Conservation (phyloP, 2,888 invertebrate genomes). For the Leptura quadrifasciata region DNA sequence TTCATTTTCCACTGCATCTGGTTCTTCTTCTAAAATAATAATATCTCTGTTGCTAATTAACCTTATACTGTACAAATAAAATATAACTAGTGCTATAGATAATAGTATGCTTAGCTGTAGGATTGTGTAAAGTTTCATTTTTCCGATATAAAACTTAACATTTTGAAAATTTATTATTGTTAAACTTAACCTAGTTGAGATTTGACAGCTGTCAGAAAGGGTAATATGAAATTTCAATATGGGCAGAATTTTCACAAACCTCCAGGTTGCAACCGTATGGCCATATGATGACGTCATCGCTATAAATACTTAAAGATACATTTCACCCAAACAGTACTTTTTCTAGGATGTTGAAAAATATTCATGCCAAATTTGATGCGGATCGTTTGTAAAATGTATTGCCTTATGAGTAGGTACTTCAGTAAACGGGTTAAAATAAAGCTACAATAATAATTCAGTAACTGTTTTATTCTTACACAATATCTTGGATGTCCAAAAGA, state of each 20-base stretch:
- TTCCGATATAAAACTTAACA: slow-evolving; percentile 50
- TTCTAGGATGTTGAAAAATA: too few species aligned
- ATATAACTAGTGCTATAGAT: slow-evolving; percentile 61
- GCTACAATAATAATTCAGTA: too few species aligned
- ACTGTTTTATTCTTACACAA: not conserved
- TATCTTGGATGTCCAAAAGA: not conserved
- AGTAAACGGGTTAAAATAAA: too few species aligned
- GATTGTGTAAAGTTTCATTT: slow-evolving; percentile 63
- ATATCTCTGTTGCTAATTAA: slow-evolving; percentile 54
- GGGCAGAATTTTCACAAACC: not conserved
- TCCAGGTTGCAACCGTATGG: not conserved
- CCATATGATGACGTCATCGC: too few species aligned
- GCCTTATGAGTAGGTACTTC: too few species aligned
- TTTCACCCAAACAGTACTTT: too few species aligned
- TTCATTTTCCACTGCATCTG: slow-evolving; percentile 44
- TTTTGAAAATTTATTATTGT: slow-evolving; percentile 51
- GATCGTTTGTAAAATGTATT: too few species aligned
- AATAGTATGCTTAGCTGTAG: slow-evolving; percentile 60
- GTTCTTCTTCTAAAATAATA: slow-evolving; percentile 45
- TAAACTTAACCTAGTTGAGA: slow-evolving; percentile 33
- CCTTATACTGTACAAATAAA: slow-evolving; percentile 62
- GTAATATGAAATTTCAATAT: not conserved
- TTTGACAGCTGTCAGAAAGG: slow-evolving; percentile 31
- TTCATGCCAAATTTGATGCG: too few species aligned
- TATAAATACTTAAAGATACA: too few species aligned